Base-by-base conservation (phyloP, 2,888 invertebrate species). In the Eilema griseolum region DNA sequence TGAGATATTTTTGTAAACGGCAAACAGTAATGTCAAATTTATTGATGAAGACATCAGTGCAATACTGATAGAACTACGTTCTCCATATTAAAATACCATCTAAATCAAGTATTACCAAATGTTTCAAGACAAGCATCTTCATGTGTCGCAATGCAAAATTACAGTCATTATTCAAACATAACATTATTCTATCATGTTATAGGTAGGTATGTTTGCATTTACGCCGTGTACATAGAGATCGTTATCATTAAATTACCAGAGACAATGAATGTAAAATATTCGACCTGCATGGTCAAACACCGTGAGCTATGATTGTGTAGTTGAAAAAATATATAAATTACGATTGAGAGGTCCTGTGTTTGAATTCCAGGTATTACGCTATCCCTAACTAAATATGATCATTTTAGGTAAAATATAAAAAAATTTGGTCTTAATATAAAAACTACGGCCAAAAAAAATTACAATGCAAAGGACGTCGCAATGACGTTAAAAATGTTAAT, bases 211-310 rank as follows among this genome's bases (percentile, higher is more conserved):
- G 52, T 86, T 86, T 83, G 86, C 88, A 86, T 86, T 85, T 85
- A 83, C 79, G 67, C 74, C 72, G 74, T 76, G 77, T 77, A 78
- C 79, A 79, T 73, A 70, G 12, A 75, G 87, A 88, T 90, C 76
- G 79, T 82, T 85, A 91, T 90, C 89, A 72, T 71, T 70, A 84
- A 83, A 85, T 83, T 85, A 78, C 72, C 76, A 81, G 76, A 84
- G 88, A 90, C 90, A 90, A 90, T 90, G 87, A 83, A 82, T 75
- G 73, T 74, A 79, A 78, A 83, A 84, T 82, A 84, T 82, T 84
- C 86, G 81, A 78, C 86, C 90, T 86, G 90, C 81, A 86, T 89
- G 87, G 85, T 78, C 88, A 89, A 73, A 57, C 77, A 88, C 81
- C 88, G 88, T 88, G 84, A 84, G 80, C 75, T 76, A 83, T 84